Evolutionary conservation across 2,888 invertebrate genomes (phyloP), one percentile per base, ranked within the genome.

Genomic region (Carcina quercana): DNA sequence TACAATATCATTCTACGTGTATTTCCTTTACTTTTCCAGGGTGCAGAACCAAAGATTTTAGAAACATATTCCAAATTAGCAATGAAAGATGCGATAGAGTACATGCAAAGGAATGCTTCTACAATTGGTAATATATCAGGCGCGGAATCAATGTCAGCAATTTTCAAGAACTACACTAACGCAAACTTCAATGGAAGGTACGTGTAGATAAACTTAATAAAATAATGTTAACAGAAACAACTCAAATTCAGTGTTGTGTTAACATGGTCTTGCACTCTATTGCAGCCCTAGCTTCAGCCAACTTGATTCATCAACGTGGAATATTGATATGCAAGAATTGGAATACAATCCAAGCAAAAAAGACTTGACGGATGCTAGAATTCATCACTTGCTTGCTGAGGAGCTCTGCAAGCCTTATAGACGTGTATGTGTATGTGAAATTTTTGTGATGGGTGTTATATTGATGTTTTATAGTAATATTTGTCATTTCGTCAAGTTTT

Each of bases 21-120:
- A n/a, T n/a, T n/a, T n/a, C n/a, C n/a, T n/a, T n/a, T n/a, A n/a
- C 30, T 37, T 26, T 52, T 65, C 21, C 38, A 84, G 86, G 94
- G 95, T 39, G 92, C 91, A 28, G 96, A 96, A 60, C 96, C 96
- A 32, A 96, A 96, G 70, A 96, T 97, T 51, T 86, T 97, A 56
- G 96, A 97, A 72, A 96, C 97, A 0, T 96, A 95, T 74, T 95
- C 96, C 2, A 96, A 96, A 64, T 75, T 97, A 49, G 95, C 95
- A 13, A 94, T 96, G 93, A 90, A 91, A 53, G 97, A 97, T 69
- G 97, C 96, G 8, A 91, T 96, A 86, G 94, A 95, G 56, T 93
- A 94, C 51, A 95, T 95, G 89, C 88, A 93, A 50, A 87, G 94
- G 40, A 95, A 94, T 70, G 94, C 93, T 6, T 94, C 93, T 6